A percentile compares a stretch with the other conserved stretches of the same genome.
Conservation (phyloP, 2,113 vertebrate species). For the Dermatemys mawii region DNA sequence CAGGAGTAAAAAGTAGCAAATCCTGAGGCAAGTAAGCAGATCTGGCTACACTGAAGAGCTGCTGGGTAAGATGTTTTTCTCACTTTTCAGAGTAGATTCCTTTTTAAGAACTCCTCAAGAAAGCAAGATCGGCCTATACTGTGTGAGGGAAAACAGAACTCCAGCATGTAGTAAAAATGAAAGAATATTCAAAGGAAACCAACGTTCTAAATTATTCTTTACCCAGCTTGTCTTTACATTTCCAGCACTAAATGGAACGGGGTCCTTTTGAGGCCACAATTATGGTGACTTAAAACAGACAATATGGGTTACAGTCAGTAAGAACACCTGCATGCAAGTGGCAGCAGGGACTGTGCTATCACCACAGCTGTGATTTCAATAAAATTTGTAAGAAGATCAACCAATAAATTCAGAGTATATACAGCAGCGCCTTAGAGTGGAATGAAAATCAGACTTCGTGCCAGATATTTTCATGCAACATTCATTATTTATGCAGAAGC, state of each 20-base stretch:
- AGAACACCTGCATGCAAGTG: slow-evolving; percentile 33
- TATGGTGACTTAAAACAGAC: not conserved
- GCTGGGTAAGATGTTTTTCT: not conserved
- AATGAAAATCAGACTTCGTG: slow-evolving; percentile 55
- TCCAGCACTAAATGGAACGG: not conserved
- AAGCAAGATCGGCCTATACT: not conserved
- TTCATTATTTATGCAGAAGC: slow-evolving; percentile 81
- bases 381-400: slow-evolving; percentile 44
- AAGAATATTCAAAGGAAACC: not conserved
- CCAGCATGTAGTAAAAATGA: not conserved
- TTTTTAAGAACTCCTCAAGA: not conserved
- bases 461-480: slow-evolving; percentile 64
- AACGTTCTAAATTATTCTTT: not conserved
- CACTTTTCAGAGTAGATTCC: not conserved
- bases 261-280: not conserved
- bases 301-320: not conserved
- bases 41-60: not conserved
- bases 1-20: not conserved
- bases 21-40: not conserved
- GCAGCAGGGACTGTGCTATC: not conserved
- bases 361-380: slow-evolving; percentile 50
- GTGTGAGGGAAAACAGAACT: not conserved
- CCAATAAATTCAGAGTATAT: slow-evolving; percentile 56
- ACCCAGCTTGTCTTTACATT: not conserved
- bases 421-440: slow-evolving; percentile 48